Percentiles rank a stretch among this genome's conserved stretches.
Conservation (phyloP, 2,113 vertebrate species). For the Rynchops niger region DNA sequence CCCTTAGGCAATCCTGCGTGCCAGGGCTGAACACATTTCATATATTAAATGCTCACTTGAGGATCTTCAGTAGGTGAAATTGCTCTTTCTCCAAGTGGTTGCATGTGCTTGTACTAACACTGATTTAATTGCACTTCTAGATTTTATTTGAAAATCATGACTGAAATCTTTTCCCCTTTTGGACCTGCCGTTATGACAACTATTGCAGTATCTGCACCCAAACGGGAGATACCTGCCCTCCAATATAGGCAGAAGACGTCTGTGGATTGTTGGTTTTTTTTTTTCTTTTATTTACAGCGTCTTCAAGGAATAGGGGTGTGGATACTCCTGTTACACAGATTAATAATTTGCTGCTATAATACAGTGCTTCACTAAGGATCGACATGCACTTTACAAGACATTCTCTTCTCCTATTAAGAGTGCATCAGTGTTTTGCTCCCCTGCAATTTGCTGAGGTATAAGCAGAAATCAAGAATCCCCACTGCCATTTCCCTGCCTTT, state of each 20-base stretch:
- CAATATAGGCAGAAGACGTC: not conserved
- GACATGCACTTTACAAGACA: not conserved
- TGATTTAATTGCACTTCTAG: not conserved
- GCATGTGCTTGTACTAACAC: not conserved
- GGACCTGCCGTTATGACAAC: not conserved
- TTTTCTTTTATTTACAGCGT: not conserved
- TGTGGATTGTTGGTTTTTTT: not conserved
- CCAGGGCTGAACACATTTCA: not conserved
- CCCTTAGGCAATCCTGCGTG: not conserved
- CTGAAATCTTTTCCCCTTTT: not conserved
- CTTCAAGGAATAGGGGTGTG: not conserved
- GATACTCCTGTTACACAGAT: not conserved
- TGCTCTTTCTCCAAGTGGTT: not conserved
- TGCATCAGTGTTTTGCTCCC: not conserved
- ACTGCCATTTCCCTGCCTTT: not conserved
- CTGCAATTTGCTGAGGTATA: not conserved
- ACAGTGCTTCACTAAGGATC: not conserved
- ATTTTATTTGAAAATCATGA: not conserved
- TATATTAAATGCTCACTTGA: not conserved
- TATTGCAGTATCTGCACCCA: not conserved
- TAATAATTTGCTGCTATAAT: not conserved
- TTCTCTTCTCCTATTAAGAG: not conserved
- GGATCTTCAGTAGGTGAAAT: not conserved
- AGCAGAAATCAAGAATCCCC: not conserved
- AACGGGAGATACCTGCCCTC: not conserved